Conservation (phyloP, 2,888 invertebrate genomes). For the Thelaira solivaga region DNA sequence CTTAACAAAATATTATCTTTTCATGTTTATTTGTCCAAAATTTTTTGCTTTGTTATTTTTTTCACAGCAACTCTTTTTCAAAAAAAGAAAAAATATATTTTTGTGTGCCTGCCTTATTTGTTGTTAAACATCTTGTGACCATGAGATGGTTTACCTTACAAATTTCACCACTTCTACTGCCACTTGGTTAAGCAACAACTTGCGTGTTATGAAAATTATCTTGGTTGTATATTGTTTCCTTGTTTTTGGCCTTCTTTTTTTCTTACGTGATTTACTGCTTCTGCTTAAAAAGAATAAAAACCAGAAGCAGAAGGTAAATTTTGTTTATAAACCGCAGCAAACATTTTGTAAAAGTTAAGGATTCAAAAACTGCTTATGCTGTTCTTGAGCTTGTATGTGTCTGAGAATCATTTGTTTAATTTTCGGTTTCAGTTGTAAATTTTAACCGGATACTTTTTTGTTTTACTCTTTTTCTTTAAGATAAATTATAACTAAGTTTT, state of each 20-base stretch:
- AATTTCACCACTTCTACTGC: background rate
- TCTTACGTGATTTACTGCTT: background rate
- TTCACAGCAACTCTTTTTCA: background rate
- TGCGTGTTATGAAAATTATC: constrained; percentile 35
- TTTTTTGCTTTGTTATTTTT: constrained; percentile 10
- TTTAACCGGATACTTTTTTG: background rate
- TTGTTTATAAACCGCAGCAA: constrained; percentile 1
- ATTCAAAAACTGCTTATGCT: constrained; percentile 14
- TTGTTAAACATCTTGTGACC: too few species aligned
- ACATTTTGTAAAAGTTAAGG: background rate
- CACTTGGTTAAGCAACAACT: background rate
- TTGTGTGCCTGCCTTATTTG: too few species aligned
- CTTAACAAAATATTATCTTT: constrained; percentile 49
- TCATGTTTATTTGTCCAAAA: constrained; percentile 42
- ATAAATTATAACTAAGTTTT: constrained; percentile 27
- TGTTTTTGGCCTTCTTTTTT: background rate
- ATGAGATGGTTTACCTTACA: background rate
- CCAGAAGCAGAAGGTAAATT: background rate
- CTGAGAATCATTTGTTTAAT: background rate
- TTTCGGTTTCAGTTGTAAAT: background rate
- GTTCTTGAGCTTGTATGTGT: background rate
- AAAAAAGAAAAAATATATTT: too few species aligned
- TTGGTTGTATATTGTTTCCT: constrained; percentile 13
- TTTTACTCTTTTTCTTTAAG: background rate
- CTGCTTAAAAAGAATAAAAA: background rate